Evolutionary conservation across 2,888 invertebrate species (phyloP).

Genomic region (Andricus curvator): DNA sequence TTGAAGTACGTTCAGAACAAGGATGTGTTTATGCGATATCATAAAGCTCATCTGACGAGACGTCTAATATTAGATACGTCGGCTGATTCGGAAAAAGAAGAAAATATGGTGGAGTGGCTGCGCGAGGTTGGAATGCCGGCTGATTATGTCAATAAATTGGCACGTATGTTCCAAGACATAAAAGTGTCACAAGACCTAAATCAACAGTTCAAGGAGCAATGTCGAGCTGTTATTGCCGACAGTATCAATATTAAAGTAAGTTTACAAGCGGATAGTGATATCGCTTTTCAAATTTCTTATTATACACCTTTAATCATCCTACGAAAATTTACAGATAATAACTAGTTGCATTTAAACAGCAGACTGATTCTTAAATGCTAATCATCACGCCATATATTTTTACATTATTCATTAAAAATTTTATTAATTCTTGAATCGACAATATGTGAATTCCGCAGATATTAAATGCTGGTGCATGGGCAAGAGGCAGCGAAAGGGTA

Average conservation of each 20-base stretch:
- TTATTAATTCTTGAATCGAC: slow-evolving; percentile 3
- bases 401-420: too few relatives aligned
- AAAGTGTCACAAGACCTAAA: slow-evolving; percentile 98
- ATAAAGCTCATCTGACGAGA: slow-evolving; percentile 98
- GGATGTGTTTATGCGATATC: slow-evolving; percentile 99
- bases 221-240: slow-evolving; percentile 89
- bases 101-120: slow-evolving; percentile 99
- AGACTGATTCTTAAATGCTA: too few relatives aligned
- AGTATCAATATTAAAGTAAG: slow-evolving; percentile 93
- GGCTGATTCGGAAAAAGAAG: slow-evolving; percentile 99
- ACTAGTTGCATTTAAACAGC: too few relatives aligned
- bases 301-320: too few relatives aligned
- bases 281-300: too few relatives aligned
- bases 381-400: too few relatives aligned
- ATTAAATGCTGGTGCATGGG: slow-evolving; percentile 99
- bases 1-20: slow-evolving; percentile 99
- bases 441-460: slow-evolving; percentile 80
- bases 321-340: too few relatives aligned
- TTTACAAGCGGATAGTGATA: not conserved
- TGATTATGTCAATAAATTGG: slow-evolving; percentile 98
- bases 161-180: slow-evolving; percentile 98
- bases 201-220: slow-evolving; percentile 89
- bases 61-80: slow-evolving; percentile 98
- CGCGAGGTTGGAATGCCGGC: slow-evolving; percentile 99
- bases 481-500: slow-evolving; percentile 95